Percentiles rank a stretch among this genome's conserved stretches.
phyloP scores from a whole-genome alignment of 2,797 vertebrate species.

The Hyperoplus immaculatus region DNA sequence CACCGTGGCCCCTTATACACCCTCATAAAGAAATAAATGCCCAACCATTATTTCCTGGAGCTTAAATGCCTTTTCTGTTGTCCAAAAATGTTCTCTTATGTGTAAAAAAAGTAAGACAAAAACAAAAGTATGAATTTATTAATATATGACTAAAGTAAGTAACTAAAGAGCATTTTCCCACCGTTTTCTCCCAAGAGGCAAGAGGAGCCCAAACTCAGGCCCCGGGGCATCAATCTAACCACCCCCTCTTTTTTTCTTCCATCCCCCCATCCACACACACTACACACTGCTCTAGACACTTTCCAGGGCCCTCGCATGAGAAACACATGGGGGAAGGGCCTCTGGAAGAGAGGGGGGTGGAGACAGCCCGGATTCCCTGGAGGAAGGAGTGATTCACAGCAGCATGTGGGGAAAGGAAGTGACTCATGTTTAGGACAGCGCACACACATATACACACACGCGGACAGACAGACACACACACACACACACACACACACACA shows the following conservation, averaged over 20 bases:
- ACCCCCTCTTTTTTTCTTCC: slow-evolving; percentile 67
- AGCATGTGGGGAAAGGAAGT: slow-evolving; percentile 99
- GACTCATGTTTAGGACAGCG: slow-evolving; percentile 92
- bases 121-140: slow-evolving; percentile 44
- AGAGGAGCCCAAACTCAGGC: slow-evolving; percentile 65
- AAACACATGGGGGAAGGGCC: slow-evolving; percentile 70
- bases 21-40: no score
- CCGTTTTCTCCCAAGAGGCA: slow-evolving; percentile 61
- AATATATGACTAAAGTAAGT: slow-evolving; percentile 51
- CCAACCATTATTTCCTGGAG: no score
- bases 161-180: slow-evolving; percentile 55
- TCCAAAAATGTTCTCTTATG: no score
- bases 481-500: slow-evolving; percentile 51
- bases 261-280: slow-evolving; percentile 25
- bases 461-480: slow-evolving; percentile 84
- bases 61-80: no score
- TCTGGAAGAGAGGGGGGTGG: slow-evolving; percentile 85
- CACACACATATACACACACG: slow-evolving; percentile 65
- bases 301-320: slow-evolving; percentile 81
- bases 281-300: slow-evolving; percentile 68
- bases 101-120: slow-evolving; percentile 13
- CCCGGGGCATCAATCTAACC: slow-evolving; percentile 73
- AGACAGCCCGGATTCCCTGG: slow-evolving; percentile 86
- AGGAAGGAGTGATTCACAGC: slow-evolving; percentile 96
- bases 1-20: no score